Conservation (phyloP, 30 jellyfish, hydroid and myxozoan species). For the Aurelia sp. region DNA sequence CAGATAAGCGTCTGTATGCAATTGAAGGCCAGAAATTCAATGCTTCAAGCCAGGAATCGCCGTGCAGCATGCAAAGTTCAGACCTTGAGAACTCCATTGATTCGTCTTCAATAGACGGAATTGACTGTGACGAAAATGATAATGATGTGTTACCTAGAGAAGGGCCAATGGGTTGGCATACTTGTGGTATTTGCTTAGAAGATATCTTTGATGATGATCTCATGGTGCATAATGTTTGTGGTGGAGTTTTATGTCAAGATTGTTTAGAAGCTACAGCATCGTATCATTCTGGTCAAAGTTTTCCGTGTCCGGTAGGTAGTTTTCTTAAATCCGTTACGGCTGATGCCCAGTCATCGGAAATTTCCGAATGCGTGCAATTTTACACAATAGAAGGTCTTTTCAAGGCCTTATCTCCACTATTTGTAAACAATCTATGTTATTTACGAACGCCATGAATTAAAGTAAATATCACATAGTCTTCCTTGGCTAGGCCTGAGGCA, state of each 20-base stretch:
- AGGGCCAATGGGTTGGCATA: conserved; percentile 86
- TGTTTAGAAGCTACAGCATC: conserved; percentile 81
- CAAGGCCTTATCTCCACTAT: too few species aligned
- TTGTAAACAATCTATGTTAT: too few species aligned
- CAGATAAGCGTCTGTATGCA: conserved; percentile 43
- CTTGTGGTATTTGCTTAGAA: conserved; percentile 92
- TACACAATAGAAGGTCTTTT: too few species aligned
- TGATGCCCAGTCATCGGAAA: too few species aligned
- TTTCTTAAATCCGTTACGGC: too few species aligned
- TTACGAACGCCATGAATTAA: too few species aligned
- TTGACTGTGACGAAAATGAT: neutral
- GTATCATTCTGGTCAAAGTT: conserved; percentile 64
- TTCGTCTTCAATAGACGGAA: neutral
- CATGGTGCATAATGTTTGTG: conserved; percentile 74
- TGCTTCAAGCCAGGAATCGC: neutral
- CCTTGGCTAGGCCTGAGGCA: too few species aligned
- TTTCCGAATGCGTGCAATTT: too few species aligned
- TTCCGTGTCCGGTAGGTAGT: conserved; percentile 95
- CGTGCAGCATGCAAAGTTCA: neutral
- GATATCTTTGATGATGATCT: conserved; percentile 91
- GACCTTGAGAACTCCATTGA: conserved; percentile 1
- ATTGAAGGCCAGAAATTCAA: conserved; percentile 41
- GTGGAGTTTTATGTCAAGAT: conserved; percentile 79
- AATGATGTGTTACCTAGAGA: conserved; percentile 21
- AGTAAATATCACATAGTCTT: too few species aligned